Conservation (phyloP, 2,797 vertebrate genomes). For the Sebastiscus tertius region DNA sequence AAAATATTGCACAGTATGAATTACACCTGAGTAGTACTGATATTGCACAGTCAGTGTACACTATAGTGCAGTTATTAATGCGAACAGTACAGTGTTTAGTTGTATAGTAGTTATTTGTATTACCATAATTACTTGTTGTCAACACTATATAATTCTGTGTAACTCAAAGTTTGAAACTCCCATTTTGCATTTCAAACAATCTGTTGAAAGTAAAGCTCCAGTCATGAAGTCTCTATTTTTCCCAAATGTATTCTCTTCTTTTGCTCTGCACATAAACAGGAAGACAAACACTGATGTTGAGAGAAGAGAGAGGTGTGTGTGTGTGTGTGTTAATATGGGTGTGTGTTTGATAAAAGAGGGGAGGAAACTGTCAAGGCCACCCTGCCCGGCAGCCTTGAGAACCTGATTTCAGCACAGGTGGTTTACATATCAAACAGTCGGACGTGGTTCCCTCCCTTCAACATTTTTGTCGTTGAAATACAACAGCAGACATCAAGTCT, state of each 20-base stretch:
- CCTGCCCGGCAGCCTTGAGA: neutral
- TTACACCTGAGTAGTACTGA: too few relatives aligned
- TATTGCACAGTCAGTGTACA: too few relatives aligned
- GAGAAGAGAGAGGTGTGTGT: neutral
- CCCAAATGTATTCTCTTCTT: neutral
- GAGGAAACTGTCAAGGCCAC: constrained; percentile 17
- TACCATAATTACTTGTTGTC: too few relatives aligned
- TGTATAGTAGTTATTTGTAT: neutral
- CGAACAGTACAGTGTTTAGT: neutral
- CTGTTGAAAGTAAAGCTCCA: neutral
- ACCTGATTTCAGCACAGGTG: neutral
- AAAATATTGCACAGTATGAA: too few relatives aligned
- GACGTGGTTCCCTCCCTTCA: too few relatives aligned
- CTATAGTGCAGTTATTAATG: too few relatives aligned
- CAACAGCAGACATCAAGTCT: neutral
- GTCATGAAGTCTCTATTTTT: neutral
- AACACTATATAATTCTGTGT: neutral
- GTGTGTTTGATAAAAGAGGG: constrained; percentile 1
- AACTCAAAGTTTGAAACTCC: neutral
- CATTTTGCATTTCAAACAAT: neutral
- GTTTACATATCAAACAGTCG: constrained; percentile 1
- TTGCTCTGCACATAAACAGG: neutral
- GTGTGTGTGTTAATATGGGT: neutral
- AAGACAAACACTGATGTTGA: neutral
- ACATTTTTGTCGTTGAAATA: neutral